Percentiles rank a stretch among this genome's conserved stretches.
Conservation (phyloP, 2,888 invertebrate species). For the Anthophora plumipes region DNA sequence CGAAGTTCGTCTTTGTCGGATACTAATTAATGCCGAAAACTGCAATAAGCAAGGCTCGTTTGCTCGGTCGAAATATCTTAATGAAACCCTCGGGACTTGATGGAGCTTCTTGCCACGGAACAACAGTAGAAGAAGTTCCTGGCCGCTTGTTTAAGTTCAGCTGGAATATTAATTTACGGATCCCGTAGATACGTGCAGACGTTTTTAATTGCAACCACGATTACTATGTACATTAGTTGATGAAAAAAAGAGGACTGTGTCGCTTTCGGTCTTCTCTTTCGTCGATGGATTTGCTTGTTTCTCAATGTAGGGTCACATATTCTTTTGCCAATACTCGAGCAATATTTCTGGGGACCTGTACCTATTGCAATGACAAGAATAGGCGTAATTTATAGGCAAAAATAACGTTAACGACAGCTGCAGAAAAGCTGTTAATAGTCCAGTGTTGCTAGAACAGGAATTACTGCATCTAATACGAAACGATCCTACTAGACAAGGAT, state of each 20-base stretch:
- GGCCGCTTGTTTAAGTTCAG: conserved; percentile 66
- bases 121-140: conserved; percentile 42
- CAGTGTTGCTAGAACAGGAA: too few relatives aligned
- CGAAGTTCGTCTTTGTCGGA: conserved; percentile 49
- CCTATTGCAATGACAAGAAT: too few relatives aligned
- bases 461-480: too few relatives aligned
- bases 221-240: conserved; percentile 55
- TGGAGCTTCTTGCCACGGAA: conserved; percentile 59
- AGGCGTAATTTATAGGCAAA: too few relatives aligned
- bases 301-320: too few relatives aligned
- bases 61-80: conserved; percentile 70
- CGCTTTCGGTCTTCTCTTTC: too few relatives aligned
- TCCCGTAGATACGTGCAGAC: conserved; percentile 47
- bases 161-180: conserved; percentile 71
- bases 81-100: conserved; percentile 70
- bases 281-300: too few relatives aligned
- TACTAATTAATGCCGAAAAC: conserved; percentile 75
- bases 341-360: too few relatives aligned
- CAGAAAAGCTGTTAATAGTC: too few relatives aligned
- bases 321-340: too few relatives aligned
- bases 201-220: conserved; percentile 65
- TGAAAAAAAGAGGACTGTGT: conserved; percentile 8
- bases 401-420: too few relatives aligned
- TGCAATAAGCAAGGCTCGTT: conserved; percentile 71
- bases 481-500: too few relatives aligned